These are phyloP conservation scores for Chesias legatella DNA, from an alignment of 2,888 invertebrate genomes.

Conservation along the genomic window DNA sequence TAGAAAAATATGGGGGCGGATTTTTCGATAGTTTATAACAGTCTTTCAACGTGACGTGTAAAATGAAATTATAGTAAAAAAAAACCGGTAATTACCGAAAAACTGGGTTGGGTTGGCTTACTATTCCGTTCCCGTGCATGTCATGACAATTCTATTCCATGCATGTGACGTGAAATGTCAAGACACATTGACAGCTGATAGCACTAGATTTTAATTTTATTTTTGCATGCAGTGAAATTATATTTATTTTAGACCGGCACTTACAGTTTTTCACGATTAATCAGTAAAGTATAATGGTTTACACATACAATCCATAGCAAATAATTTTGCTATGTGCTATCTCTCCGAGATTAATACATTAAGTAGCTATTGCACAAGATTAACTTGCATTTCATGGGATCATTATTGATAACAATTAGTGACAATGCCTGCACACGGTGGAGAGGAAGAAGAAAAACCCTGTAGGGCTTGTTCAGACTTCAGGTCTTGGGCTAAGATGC, in stretches of 20 bases:
- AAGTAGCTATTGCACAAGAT: slow-evolving; percentile 45
- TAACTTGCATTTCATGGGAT: slow-evolving; percentile 35
- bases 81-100: not conserved
- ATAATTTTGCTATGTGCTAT: no score
- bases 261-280: slow-evolving; percentile 1
- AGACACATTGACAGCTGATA: slow-evolving; percentile 5
- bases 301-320: no score
- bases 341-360: slow-evolving; percentile 1
- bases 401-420: slow-evolving; percentile 25
- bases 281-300: not conserved
- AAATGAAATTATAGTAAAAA: no score
- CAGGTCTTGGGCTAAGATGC: slow-evolving; percentile 85
- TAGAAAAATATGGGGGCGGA: no score
- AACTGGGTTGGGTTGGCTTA: no score
- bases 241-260: slow-evolving; percentile 2
- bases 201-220: no score
- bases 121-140: no score
- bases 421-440: slow-evolving; percentile 56
- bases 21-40: no score
- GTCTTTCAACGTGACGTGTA: no score
- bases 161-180: no score
- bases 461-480: slow-evolving; percentile 87
- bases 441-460: slow-evolving; percentile 75
- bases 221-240: no score
- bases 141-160: no score